Evolutionary conservation across 1,140 invertebrate species (phyloP).

Genomic region (Trichonephila clavata): DNA sequence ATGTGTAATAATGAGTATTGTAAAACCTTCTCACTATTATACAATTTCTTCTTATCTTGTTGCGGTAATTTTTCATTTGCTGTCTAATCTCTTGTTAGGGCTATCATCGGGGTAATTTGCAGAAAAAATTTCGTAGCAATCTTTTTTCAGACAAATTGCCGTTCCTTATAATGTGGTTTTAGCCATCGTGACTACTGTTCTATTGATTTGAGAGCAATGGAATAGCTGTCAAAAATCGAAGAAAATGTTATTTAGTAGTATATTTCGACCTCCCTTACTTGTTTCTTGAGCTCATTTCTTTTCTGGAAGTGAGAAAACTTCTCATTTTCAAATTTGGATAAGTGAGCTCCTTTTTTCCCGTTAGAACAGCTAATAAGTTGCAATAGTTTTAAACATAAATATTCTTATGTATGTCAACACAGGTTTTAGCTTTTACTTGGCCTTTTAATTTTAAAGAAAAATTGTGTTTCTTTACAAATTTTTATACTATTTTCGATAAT

Average conservation of each 20-base stretch:
- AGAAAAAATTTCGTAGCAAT: slow-evolving; percentile 19
- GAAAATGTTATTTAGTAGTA: background rate
- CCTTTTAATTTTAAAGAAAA: too few relatives aligned
- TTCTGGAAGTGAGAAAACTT: too few relatives aligned
- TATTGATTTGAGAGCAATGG: slow-evolving; percentile 27
- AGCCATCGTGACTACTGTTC: slow-evolving; percentile 64
- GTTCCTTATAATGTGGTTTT: slow-evolving; percentile 32
- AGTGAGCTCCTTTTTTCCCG: too few relatives aligned
- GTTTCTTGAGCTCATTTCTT: background rate
- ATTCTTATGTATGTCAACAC: too few relatives aligned
- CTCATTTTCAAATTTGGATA: too few relatives aligned
- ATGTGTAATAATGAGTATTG: slow-evolving; percentile 76
- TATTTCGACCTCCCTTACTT: background rate
- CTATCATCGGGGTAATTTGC: slow-evolving; percentile 67
- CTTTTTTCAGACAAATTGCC: slow-evolving; percentile 24
- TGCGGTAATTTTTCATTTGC: slow-evolving; percentile 69
- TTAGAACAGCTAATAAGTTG: too few relatives aligned
- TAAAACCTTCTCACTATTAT: slow-evolving; percentile 66
- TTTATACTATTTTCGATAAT: too few relatives aligned
- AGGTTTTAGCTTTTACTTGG: too few relatives aligned
- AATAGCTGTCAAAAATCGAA: background rate
- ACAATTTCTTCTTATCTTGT: slow-evolving; percentile 34
- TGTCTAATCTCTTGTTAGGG: slow-evolving; percentile 70
- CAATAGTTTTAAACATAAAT: too few relatives aligned
- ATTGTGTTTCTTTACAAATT: too few relatives aligned